These are phyloP conservation scores for Colletes collaris DNA, from an alignment of 2,888 invertebrate species.

Conservation along the genomic window DNA sequence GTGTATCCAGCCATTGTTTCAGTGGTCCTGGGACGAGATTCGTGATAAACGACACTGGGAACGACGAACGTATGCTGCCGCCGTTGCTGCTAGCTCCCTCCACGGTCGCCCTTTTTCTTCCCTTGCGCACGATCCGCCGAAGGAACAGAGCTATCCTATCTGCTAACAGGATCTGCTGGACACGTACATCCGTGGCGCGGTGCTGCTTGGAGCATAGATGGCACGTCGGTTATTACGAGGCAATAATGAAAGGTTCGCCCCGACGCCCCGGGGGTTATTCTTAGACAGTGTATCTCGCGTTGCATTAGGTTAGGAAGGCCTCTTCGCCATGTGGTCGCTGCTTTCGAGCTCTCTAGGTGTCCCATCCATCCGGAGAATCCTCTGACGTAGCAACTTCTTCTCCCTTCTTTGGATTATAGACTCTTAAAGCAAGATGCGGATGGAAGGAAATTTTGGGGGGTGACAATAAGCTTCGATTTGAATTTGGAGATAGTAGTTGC, in stretches of 20 bases:
- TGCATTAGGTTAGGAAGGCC: slow-evolving; percentile 14
- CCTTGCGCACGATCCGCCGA: slow-evolving; percentile 38
- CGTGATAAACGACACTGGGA: slow-evolving; percentile 68
- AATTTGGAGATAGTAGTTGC: too few relatives aligned
- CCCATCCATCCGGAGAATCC: background rate
- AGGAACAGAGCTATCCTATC: slow-evolving; percentile 54
- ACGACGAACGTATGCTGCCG: slow-evolving; percentile 54
- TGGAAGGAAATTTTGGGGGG: too few relatives aligned
- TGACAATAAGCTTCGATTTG: too few relatives aligned
- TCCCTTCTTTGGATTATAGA: too few relatives aligned
- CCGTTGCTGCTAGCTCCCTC: background rate
- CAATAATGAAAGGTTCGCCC: slow-evolving; percentile 56
- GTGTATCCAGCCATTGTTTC: slow-evolving; percentile 65
- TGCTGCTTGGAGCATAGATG: slow-evolving; percentile 23
- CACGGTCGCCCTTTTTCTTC: slow-evolving; percentile 10
- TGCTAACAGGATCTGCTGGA: slow-evolving; percentile 55
- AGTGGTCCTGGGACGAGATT: slow-evolving; percentile 60
- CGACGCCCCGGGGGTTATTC: slow-evolving; percentile 34
- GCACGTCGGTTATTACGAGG: slow-evolving; percentile 55
- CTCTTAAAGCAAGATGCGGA: too few relatives aligned
- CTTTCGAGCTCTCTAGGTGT: slow-evolving; percentile 12
- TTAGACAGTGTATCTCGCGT: slow-evolving; percentile 22
- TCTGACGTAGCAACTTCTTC: too few relatives aligned
- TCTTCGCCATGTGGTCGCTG: background rate
- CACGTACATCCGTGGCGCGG: slow-evolving; percentile 38